Base-by-base conservation (phyloP, 2,888 invertebrate genomes). In the Ectemnius lituratus region DNA sequence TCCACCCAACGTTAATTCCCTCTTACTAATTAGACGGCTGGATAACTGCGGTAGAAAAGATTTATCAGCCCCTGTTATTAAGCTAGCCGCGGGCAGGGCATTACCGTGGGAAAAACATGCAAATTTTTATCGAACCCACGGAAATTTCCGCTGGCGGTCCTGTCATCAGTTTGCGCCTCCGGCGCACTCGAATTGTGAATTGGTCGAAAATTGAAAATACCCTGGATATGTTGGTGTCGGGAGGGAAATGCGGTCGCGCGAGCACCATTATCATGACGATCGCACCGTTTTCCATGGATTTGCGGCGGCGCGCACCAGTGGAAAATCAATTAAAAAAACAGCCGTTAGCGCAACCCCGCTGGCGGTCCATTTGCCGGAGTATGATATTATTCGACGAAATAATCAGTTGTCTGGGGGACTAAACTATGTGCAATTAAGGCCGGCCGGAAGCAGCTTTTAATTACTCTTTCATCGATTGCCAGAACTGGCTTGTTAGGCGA, bases 61-160 rank as follows among this genome's bases (percentile, higher is more conserved):
- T 75, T 79, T 75, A 81, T 81, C 79, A 37, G 62, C 61, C 61
- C 62, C 75, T 65, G 67, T 82, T 79, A 71, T 73, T 78, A 75
- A 75, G 75, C 70, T 46, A 62, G 69, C 67, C 65, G 74, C 72
- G n/a, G n/a, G 52, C 16, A 5, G 14, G 16, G 52, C 52, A 16
- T 52, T 52, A 16, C 69, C 49, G 68, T 18, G 49, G 68, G 46
- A 69, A 73, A 73, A 68, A 73, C 67, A 66, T 62, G 64, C 20
- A 60, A 69, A 69, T 61, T 67, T 67, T 62, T 11, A 16, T 14
- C 16, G 52, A 52, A 16, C 52, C 16, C 8, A 27, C 37, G 8
- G 18, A 11, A 62, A 65, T 73, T 75, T 49, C 68, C 27, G 62
- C 56, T 45, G 13, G 27, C 57, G 56, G 14, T n/a, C 27, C 58